phyloP scores from a whole-genome alignment of 2,888 invertebrate genomes.

The Drosophila limbata region DNA sequence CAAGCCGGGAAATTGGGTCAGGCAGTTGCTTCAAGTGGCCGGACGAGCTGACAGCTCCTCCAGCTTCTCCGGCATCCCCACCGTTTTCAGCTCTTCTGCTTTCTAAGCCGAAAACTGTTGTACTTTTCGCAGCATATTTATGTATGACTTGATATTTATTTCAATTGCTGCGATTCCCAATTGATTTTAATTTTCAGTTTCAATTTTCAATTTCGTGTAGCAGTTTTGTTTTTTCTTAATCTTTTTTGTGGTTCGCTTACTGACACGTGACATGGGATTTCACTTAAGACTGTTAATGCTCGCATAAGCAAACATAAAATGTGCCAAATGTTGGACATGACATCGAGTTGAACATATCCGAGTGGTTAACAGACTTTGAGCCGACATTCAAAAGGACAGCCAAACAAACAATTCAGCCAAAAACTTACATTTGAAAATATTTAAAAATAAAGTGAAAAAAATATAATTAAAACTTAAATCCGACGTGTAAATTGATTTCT shows the following conservation, averaged over 20 bases:
- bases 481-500: constrained; percentile 77
- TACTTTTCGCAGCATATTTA: constrained; percentile 57
- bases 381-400: constrained; percentile 67
- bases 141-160: constrained; percentile 72
- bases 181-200: constrained; percentile 68
- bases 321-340: constrained; percentile 78
- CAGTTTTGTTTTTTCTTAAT: constrained; percentile 10
- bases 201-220: constrained; percentile 43
- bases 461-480: constrained; percentile 46
- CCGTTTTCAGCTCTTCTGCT: constrained; percentile 67
- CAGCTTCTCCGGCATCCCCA: constrained; percentile 1
- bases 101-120: constrained; percentile 64
- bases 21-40: constrained; percentile 54
- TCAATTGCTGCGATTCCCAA: constrained; percentile 69
- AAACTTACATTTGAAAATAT: constrained; percentile 4
- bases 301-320: constrained; percentile 75
- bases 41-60: constrained; percentile 40
- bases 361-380: constrained; percentile 60
- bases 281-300: constrained; percentile 82
- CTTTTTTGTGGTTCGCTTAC: constrained; percentile 42
- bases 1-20: constrained; percentile 70
- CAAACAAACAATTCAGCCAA: constrained; percentile 37
- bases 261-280: constrained; percentile 85
- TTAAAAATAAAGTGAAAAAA: constrained; percentile 18
- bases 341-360: constrained; percentile 45